phyloP scores from a whole-genome alignment of 2,113 vertebrate genomes.

The Mesembrinibis cayennensis region DNA sequence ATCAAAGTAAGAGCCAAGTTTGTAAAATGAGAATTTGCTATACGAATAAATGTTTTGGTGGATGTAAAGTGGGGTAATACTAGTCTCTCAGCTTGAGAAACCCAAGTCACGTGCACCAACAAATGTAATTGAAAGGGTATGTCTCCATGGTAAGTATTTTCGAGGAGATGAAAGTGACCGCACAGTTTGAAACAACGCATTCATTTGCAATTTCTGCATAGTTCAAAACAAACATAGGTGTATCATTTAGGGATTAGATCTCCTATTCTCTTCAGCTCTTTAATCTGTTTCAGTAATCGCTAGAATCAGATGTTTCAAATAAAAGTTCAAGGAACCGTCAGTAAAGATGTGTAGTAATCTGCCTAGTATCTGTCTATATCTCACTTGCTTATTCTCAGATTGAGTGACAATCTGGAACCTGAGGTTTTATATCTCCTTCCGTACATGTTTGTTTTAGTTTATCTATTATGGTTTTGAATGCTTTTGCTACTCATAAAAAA shows the following conservation, averaged over 20 bases:
- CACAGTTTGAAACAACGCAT: conserved; percentile 8
- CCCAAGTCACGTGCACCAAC: background rate
- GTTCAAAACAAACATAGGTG: background rate
- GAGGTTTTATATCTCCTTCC: conserved; percentile 5
- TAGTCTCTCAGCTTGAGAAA: background rate
- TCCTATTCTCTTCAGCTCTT: background rate
- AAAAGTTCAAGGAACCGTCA: background rate
- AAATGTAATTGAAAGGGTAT: conserved; percentile 18
- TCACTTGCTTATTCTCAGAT: conserved; percentile 6
- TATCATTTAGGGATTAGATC: background rate
- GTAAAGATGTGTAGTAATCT: background rate
- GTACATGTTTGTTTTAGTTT: background rate
- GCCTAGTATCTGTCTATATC: background rate
- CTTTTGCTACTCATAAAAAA: background rate
- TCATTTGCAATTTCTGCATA: conserved; percentile 40
- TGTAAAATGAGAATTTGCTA: background rate
- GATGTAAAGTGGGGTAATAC: background rate
- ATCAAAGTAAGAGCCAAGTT: background rate
- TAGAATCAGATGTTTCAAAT: background rate
- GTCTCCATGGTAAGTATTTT: conserved; percentile 26
- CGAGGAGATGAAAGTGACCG: conserved; percentile 53
- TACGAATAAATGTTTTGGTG: background rate
- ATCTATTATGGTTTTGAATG: background rate
- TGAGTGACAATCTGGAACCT: background rate
- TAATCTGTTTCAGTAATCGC: background rate